Conservation (phyloP, 2,888 invertebrate genomes). For the Coleophora deauratella region DNA sequence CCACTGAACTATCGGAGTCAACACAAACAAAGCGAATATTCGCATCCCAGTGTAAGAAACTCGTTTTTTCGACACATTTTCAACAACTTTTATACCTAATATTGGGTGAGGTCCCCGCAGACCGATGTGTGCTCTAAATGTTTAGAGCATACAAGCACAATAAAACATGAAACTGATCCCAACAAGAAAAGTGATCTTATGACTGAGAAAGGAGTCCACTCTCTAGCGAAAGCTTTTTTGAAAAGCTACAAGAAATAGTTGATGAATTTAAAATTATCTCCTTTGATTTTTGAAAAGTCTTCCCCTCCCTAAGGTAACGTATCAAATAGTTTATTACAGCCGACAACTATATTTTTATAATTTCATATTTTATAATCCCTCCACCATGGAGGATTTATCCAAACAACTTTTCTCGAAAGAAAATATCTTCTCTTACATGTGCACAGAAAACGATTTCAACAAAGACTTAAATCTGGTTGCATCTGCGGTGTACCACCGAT, state of each 20-base stretch:
- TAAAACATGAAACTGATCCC: slow-evolving; percentile 13
- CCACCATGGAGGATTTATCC: slow-evolving; percentile 14
- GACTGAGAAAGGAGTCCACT: slow-evolving; percentile 13
- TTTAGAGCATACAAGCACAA: slow-evolving; percentile 15
- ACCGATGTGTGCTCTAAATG: slow-evolving; percentile 19
- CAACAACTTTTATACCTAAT: slow-evolving; percentile 17
- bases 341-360: slow-evolving; percentile 25
- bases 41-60: slow-evolving; percentile 8
- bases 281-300: slow-evolving; percentile 32
- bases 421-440: slow-evolving; percentile 19
- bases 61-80: slow-evolving; percentile 19
- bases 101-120: slow-evolving; percentile 17
- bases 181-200: slow-evolving; percentile 12
- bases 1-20: too few species aligned
- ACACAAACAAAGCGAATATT: slow-evolving; percentile 10
- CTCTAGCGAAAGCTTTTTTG: slow-evolving; percentile 12
- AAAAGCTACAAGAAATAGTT: background rate
- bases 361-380: too few species aligned
- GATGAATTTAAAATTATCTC: slow-evolving; percentile 14
- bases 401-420: slow-evolving; percentile 14
- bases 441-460: slow-evolving; percentile 25
- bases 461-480: slow-evolving; percentile 31
- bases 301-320: slow-evolving; percentile 25
- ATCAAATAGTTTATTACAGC: slow-evolving; percentile 25
- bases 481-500: slow-evolving; percentile 21